Evolutionary conservation across 2,113 vertebrate genomes (phyloP).

Genomic region (Setophaga petechia): DNA sequence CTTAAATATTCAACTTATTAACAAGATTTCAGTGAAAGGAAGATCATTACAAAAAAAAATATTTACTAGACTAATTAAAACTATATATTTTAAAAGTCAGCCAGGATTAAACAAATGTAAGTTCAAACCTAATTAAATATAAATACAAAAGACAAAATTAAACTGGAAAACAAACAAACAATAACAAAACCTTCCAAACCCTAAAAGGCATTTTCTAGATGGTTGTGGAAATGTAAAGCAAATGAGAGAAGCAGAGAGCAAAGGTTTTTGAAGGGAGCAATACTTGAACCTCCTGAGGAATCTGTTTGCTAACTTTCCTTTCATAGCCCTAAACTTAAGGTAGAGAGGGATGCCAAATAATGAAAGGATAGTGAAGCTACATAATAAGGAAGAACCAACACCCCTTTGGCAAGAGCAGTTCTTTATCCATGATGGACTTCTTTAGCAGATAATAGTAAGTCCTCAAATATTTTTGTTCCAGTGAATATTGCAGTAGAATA

Average conservation of each 20-base stretch:
- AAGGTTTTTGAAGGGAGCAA: not conserved
- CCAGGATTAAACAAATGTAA: not conserved
- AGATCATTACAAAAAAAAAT: not conserved
- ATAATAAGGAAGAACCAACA: not conserved
- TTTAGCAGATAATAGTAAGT: not conserved
- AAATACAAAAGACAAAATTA: not conserved
- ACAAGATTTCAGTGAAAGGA: not conserved
- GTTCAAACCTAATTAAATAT: not conserved
- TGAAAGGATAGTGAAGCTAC: not conserved
- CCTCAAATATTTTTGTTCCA: not conserved
- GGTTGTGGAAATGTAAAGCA: not conserved
- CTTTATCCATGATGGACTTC: not conserved
- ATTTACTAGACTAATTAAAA: not conserved
- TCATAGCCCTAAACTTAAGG: not conserved
- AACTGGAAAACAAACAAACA: not conserved
- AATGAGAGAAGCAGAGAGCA: not conserved
- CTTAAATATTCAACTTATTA: not conserved
- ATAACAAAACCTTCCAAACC: not conserved
- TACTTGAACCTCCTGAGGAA: not conserved
- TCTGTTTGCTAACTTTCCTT: not conserved
- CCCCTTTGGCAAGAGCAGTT: not conserved
- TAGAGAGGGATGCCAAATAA: not conserved
- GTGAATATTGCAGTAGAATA: not conserved
- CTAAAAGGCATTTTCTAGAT: not conserved
- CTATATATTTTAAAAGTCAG: not conserved